Evolutionary conservation across 2,888 invertebrate species (phyloP).

Genomic region (Eupeodes luniger): DNA sequence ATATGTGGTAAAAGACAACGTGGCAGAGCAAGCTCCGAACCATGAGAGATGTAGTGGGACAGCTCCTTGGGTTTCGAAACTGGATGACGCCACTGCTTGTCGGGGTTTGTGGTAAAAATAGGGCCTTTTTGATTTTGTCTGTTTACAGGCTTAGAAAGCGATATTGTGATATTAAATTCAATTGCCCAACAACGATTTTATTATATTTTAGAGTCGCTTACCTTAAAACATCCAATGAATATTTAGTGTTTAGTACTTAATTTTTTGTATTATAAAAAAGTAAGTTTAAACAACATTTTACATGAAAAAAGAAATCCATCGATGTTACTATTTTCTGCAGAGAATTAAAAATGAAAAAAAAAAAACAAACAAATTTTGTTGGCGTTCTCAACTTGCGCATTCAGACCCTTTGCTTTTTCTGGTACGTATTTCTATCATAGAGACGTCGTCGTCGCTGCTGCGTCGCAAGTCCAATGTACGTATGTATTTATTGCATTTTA

Average conservation of each 20-base stretch:
- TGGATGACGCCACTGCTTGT: no score
- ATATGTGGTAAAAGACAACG: no score
- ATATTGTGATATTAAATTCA: no score
- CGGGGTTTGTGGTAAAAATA: no score
- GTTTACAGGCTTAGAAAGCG: no score
- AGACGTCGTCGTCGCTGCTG: conserved; percentile 37
- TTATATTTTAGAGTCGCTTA: no score
- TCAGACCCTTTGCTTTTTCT: conserved; percentile 51
- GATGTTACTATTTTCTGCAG: conserved; percentile 59
- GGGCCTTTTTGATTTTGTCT: no score
- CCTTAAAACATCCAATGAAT: conserved; percentile 2
- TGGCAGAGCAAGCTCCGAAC: no score
- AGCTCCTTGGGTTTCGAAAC: no score
- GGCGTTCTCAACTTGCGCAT: conserved; percentile 61
- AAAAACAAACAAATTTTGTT: conserved; percentile 36
- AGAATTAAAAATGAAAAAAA: conserved; percentile 38
- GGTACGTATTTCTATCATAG: conserved; percentile 69
- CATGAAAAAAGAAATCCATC: conserved; percentile 55
- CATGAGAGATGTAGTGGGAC: no score
- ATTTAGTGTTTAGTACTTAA: neutral
- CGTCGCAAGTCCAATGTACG: conserved; percentile 39
- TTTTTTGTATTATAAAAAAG: neutral
- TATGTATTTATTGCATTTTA: conserved; percentile 41
- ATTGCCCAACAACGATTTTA: no score
- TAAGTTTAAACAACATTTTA: conserved; percentile 66